Percentiles rank a stretch among this genome's conserved stretches.
phyloP scores from a whole-genome alignment of 2,888 invertebrate genomes.

The Hydrotaea diabolus region DNA sequence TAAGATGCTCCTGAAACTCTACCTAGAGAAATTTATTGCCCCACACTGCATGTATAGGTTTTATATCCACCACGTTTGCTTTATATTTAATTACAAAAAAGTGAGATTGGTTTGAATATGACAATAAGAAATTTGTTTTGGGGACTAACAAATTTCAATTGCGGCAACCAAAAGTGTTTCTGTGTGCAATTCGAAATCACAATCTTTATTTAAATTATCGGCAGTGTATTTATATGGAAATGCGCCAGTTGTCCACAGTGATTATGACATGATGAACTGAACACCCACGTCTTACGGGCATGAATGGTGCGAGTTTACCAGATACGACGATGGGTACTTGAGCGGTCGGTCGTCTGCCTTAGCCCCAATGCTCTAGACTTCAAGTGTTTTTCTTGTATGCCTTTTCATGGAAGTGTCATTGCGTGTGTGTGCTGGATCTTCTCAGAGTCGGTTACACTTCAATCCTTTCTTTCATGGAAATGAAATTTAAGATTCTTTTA shows the following conservation, averaged over 20 bases:
- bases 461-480: too few relatives aligned
- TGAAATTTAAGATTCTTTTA: too few relatives aligned
- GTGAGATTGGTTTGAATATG: too few relatives aligned
- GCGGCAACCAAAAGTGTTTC: too few relatives aligned
- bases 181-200: too few relatives aligned
- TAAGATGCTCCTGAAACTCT: too few relatives aligned
- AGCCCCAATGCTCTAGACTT: background rate
- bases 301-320: background rate
- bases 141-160: too few relatives aligned
- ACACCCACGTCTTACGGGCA: conserved; percentile 7
- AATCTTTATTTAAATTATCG: background rate
- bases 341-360: background rate
- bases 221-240: background rate
- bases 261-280: background rate
- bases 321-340: background rate
- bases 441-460: background rate
- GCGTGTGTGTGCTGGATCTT: conserved; percentile 5
- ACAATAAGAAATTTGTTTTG: too few relatives aligned
- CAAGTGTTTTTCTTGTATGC: background rate
- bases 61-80: too few relatives aligned
- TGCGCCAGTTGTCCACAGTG: background rate
- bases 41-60: too few relatives aligned
- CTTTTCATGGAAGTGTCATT: background rate
- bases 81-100: too few relatives aligned
- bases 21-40: too few relatives aligned